A percentile compares a stretch with the other conserved stretches of the same genome.
These are phyloP conservation scores for Pampus argenteus DNA, from an alignment of 2,797 vertebrate genomes.

Conservation along the genomic window DNA sequence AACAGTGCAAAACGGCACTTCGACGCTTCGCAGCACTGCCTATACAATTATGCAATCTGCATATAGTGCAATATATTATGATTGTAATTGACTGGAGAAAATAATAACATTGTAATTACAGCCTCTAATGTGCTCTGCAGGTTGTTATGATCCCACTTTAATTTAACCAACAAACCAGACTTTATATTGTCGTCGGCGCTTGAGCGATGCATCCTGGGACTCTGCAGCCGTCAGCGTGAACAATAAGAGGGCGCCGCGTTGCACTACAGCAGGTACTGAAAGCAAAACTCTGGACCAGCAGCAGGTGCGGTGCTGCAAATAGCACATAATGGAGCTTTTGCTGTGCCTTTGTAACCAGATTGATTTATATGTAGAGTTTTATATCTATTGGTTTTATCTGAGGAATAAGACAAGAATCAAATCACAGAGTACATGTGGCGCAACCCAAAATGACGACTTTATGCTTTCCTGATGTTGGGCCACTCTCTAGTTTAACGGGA, in stretches of 20 bases:
- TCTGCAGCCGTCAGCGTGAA: constrained; percentile 36
- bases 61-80: constrained; percentile 48
- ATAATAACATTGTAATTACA: constrained; percentile 58
- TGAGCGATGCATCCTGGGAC: constrained; percentile 23
- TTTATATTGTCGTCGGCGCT: constrained; percentile 32
- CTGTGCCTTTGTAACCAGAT: constrained; percentile 29
- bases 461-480: constrained; percentile 56
- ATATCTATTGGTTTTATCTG: constrained; percentile 63
- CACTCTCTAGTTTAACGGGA: constrained; percentile 47
- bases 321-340: constrained; percentile 42
- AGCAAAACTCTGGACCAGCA: constrained; percentile 10
- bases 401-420: constrained; percentile 47
- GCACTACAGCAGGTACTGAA: constrained; percentile 2
- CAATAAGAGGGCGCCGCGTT: constrained; percentile 25
- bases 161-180: constrained; percentile 64
- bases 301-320: constrained; percentile 15
- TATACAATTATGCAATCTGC: constrained; percentile 46
- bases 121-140: constrained; percentile 56
- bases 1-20: background rate
- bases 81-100: constrained; percentile 61
- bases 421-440: constrained; percentile 49
- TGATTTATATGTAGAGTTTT: constrained; percentile 46
- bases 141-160: constrained; percentile 63
- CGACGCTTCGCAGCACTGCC: constrained; percentile 13
- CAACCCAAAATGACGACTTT: constrained; percentile 54